Evolutionary conservation across 2,113 vertebrate genomes (phyloP), one percentile per base, ranked within the genome.

Genomic region (Plotosus lineatus): DNA sequence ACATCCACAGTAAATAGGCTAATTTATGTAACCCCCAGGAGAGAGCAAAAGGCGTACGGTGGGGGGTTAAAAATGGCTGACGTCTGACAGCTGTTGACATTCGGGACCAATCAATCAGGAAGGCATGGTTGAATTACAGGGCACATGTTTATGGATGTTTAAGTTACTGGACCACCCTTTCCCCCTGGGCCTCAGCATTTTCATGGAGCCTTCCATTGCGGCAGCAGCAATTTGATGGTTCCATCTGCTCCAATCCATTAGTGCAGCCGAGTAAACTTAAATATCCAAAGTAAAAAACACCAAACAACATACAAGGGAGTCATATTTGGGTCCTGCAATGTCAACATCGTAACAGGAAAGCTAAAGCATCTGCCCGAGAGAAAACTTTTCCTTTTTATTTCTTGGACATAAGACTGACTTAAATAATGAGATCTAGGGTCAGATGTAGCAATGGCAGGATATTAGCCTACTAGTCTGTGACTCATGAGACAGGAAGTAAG

Each of bases 11-110:
- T 75, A 76, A 66, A 55, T 42, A 53, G 46, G 8, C n/a, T 72
- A 61, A 80, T 85, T 77, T 85, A 63, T 78, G 75, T 66, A 65
- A 58, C 80, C 75, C 77, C 36, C 80, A 40, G 71, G 77, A 85
- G 60, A 60, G 26, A 71, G 80, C 63, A 28, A 77, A 63, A 33
- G 48, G 73, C 38, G 17, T 68, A 46, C 78, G 79, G 72, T 80
- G 84, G 76, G 75, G 38, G 77, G 33, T 82, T 85, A 58, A 85
- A 79, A 77, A 85, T 82, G 72, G 78, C 66, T 78, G 77, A 73
- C 19, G 6, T 56, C 44, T 40, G 80, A 87, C 81, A 89, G 88
- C 87, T 88, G 84, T 80, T 91, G 86, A 88, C 75, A 82, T 90
- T 91, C 79, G 61, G 15, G 78, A 83, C 79, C 77, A 86, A 86